Percentiles rank a stretch among this genome's conserved stretches.
phyloP scores from a whole-genome alignment of 30 jellyfish, hydroid and myxozoan species.

The Aurelia aurita region DNA sequence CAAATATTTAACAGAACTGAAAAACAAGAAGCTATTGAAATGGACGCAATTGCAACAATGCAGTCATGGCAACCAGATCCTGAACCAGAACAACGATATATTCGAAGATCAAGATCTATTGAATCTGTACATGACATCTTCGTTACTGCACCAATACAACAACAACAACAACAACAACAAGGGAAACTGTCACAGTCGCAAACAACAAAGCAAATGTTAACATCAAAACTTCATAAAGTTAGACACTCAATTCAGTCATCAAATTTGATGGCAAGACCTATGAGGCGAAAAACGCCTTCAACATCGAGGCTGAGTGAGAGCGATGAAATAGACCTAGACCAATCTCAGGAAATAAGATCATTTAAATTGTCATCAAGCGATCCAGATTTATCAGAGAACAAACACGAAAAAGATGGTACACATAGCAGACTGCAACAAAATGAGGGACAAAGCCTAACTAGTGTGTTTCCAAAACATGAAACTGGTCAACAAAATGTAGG shows the following conservation, averaged over 20 bases:
- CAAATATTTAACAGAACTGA: slow-evolving; percentile 36
- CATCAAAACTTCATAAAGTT: slow-evolving; percentile 9
- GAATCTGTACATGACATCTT: slow-evolving; percentile 22
- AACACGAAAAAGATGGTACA: background rate
- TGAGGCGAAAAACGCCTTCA: slow-evolving; percentile 14
- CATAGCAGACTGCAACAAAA: background rate
- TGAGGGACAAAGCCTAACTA: no score
- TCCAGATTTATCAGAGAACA: slow-evolving; percentile 25
- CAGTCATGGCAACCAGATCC: slow-evolving; percentile 44
- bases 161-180: background rate
- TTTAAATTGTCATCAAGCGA: slow-evolving; percentile 13
- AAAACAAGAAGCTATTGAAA: slow-evolving; percentile 26
- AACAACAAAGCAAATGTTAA: slow-evolving; percentile 19
- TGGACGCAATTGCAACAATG: slow-evolving; percentile 23
- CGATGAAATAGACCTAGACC: background rate
- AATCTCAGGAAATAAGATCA: background rate
- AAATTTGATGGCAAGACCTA: slow-evolving; percentile 18
- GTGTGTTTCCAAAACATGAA: background rate
- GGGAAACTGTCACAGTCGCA: slow-evolving; percentile 2
- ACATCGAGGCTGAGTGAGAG: background rate
- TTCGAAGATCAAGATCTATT: slow-evolving; percentile 18
- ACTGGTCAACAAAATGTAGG: background rate
- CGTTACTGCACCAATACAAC: background rate
- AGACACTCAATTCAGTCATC: slow-evolving; percentile 29
- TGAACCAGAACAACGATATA: background rate